Conservation (phyloP, 2,797 vertebrate genomes). For the Labroides dimidiatus region DNA sequence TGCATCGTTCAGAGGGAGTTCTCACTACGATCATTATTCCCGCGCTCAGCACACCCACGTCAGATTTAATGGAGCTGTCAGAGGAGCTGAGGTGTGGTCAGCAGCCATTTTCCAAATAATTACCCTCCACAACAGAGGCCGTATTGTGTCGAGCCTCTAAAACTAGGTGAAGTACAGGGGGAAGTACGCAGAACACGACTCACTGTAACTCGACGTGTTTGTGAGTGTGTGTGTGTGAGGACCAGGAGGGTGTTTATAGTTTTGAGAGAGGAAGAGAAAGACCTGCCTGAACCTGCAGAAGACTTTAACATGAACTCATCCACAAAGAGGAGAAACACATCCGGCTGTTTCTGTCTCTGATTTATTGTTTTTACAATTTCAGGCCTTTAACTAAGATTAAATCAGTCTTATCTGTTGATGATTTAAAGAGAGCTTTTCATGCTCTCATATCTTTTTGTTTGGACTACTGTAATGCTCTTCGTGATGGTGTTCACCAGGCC, state of each 20-base stretch:
- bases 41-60: slow-evolving; percentile 54
- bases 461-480: too few relatives aligned
- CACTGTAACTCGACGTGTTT: neutral
- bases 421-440: too few relatives aligned
- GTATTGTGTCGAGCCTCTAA: slow-evolving; percentile 63
- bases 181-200: neutral
- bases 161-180: slow-evolving; percentile 31
- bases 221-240: neutral
- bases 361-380: too few relatives aligned
- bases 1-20: slow-evolving; percentile 31
- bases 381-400: too few relatives aligned
- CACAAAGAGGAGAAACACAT: neutral
- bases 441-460: too few relatives aligned
- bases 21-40: slow-evolving; percentile 51
- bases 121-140: slow-evolving; percentile 73
- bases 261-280: neutral
- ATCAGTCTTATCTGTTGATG: too few relatives aligned
- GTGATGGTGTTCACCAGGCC: too few relatives aligned
- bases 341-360: neutral
- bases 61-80: slow-evolving; percentile 78
- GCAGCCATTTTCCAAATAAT: slow-evolving; percentile 76
- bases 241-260: neutral
- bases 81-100: slow-evolving; percentile 73
- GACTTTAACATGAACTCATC: neutral
- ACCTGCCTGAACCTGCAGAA: neutral